Conservation (phyloP, 2,113 vertebrate species). For the Sinocyclocheilus rhinocerous region DNA sequence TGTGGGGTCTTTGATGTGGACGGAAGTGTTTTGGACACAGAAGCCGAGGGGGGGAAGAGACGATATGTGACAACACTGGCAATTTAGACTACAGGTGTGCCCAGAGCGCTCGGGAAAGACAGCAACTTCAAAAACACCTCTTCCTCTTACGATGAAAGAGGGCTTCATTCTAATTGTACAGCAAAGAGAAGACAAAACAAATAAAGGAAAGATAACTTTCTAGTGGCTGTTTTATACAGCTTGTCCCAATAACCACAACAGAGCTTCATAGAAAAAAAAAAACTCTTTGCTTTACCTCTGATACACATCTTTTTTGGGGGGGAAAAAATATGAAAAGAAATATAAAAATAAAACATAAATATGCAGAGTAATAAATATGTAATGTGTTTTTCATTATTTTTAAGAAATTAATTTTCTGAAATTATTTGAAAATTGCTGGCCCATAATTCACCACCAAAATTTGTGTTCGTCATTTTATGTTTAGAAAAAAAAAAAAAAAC, state of each 20-base stretch:
- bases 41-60: constrained; percentile 59
- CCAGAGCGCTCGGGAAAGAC: constrained; percentile 75
- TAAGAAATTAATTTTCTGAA: not conserved
- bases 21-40: constrained; percentile 76
- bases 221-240: constrained; percentile 54
- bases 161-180: constrained; percentile 70
- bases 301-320: not conserved
- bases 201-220: constrained; percentile 67
- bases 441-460: too few species aligned
- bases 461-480: too few species aligned
- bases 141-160: constrained; percentile 78
- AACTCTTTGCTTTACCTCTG: not conserved
- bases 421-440: not conserved
- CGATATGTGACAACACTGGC: constrained; percentile 69
- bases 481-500: too few species aligned
- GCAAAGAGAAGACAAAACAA: constrained; percentile 78
- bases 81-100: constrained; percentile 91
- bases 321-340: not conserved
- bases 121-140: constrained; percentile 72
- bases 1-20: constrained; percentile 85
- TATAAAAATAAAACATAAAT: not conserved
- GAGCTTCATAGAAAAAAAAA: not conserved
- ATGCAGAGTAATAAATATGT: not conserved
- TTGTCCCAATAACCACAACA: constrained; percentile 47
- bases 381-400: not conserved